These are phyloP conservation scores for Lophura swinhoii DNA, from an alignment of 2,797 vertebrate genomes.

Conservation along the genomic window DNA sequence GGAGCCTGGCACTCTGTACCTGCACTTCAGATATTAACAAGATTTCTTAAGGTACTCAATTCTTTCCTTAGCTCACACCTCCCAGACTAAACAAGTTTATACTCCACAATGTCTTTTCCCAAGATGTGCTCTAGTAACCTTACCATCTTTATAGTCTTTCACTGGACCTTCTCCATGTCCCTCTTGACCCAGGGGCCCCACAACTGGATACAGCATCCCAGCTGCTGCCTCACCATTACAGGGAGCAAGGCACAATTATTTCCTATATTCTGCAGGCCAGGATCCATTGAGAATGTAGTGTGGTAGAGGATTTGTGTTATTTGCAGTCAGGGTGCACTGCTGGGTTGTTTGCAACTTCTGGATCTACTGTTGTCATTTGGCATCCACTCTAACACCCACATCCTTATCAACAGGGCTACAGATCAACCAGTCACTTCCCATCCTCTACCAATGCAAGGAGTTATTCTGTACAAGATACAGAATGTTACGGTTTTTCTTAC, in stretches of 20 bases:
- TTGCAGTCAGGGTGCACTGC: accelerated
- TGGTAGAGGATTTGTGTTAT: neutral
- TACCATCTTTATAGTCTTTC: neutral
- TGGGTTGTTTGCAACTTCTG: neutral
- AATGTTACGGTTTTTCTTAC: accelerated
- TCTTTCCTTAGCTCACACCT: neutral
- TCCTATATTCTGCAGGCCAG: neutral
- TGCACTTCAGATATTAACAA: neutral
- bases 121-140: neutral
- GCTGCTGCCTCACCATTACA: neutral
- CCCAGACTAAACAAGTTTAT: no score
- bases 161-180: neutral
- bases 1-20: neutral
- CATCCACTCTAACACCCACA: accelerated
- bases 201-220: neutral
- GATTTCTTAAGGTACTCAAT: neutral
- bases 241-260: neutral
- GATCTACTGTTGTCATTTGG: neutral
- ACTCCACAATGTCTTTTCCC: neutral
- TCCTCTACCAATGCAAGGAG: neutral
- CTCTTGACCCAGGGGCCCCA: neutral
- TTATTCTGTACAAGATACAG: neutral
- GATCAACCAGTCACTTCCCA: neutral
- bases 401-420: neutral
- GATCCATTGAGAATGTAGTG: neutral